phyloP scores from a whole-genome alignment of 2,113 vertebrate genomes.

The Caranx ignobilis region DNA sequence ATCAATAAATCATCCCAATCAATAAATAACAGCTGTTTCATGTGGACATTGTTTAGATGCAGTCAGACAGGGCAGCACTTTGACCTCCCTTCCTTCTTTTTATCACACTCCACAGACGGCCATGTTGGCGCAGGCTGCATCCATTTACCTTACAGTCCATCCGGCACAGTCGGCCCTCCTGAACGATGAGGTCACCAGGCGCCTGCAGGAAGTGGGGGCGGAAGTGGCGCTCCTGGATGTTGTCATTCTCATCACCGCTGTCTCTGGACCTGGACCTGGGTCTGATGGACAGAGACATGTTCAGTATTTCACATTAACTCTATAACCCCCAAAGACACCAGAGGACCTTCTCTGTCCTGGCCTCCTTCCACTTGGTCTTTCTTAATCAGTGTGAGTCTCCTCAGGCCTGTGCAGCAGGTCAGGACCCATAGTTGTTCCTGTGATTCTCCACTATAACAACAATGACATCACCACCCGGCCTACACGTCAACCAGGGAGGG shows the following conservation, averaged over 20 bases:
- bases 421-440: slow-evolving; percentile 36
- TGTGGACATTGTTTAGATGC: background rate
- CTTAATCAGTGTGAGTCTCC: background rate
- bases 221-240: slow-evolving; percentile 98
- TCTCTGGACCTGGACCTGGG: slow-evolving; percentile 96
- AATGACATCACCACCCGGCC: slow-evolving; percentile 53
- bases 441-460: slow-evolving; percentile 39
- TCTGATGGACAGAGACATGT: slow-evolving; percentile 73
- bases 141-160: slow-evolving; percentile 97
- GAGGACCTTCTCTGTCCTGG: background rate
- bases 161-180: slow-evolving; percentile 95
- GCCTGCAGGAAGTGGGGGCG: slow-evolving; percentile 98
- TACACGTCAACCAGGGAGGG: slow-evolving; percentile 32
- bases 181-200: slow-evolving; percentile 95
- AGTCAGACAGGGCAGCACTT: background rate
- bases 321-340: background rate
- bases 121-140: background rate
- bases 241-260: slow-evolving; percentile 96
- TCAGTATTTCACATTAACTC: background rate
- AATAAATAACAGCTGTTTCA: background rate
- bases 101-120: background rate
- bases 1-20: background rate
- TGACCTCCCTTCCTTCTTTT: background rate
- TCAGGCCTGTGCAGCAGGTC: slow-evolving; percentile 20
- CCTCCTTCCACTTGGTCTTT: background rate